A percentile compares a stretch with the other conserved stretches of the same genome.
phyloP scores from a whole-genome alignment of 2,888 invertebrate species.

The Bugulina stolonifera region DNA sequence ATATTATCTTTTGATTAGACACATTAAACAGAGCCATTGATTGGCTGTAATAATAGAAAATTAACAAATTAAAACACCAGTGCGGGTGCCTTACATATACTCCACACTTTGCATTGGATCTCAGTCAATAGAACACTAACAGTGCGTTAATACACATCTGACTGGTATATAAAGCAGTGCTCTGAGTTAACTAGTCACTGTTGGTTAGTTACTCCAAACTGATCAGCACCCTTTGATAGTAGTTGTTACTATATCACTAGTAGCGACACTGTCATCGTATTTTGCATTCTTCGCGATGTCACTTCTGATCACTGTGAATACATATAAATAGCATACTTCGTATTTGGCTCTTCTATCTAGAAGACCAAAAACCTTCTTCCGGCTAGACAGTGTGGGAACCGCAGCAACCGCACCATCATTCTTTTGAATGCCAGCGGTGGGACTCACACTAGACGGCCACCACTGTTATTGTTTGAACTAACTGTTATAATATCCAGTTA shows the following conservation, averaged over 20 bases:
- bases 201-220: constrained; percentile 12
- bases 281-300: constrained; percentile 9
- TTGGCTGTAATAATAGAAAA: too few species aligned
- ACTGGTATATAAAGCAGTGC: constrained; percentile 8
- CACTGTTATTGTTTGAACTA: constrained; percentile 1
- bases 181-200: background rate
- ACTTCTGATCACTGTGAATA: background rate
- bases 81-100: too few species aligned
- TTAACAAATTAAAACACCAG: too few species aligned
- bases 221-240: constrained; percentile 2
- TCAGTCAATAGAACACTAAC: too few species aligned
- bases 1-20: too few species aligned
- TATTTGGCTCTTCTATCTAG: constrained; percentile 22
- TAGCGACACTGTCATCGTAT: background rate
- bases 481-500: background rate
- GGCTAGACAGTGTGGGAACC: constrained; percentile 25
- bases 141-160: background rate
- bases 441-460: constrained; percentile 25
- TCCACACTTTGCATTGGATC: too few species aligned
- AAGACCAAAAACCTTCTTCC: constrained; percentile 19
- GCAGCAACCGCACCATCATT: constrained; percentile 19
- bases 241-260: constrained; percentile 3
- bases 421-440: constrained; percentile 25
- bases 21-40: too few species aligned
- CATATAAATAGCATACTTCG: constrained; percentile 16